Percentiles rank a stretch among this genome's conserved stretches.
Conservation (phyloP, 2,888 invertebrate species). For the Colostygia pectinataria region DNA sequence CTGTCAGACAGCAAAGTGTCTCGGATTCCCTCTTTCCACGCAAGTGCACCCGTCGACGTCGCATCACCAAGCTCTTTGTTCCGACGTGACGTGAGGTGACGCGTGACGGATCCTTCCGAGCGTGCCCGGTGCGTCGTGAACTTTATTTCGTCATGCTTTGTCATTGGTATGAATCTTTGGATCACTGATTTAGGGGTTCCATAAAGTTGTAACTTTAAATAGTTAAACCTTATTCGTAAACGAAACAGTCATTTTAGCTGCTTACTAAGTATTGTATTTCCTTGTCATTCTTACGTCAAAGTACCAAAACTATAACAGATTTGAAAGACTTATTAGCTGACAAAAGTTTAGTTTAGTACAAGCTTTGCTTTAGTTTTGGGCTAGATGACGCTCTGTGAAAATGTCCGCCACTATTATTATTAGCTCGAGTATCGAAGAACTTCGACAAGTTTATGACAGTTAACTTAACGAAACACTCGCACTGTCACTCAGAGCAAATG, state of each 20-base stretch:
- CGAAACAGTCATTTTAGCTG: too few relatives aligned
- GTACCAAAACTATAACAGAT: too few relatives aligned
- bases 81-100: constrained; percentile 16
- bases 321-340: too few relatives aligned
- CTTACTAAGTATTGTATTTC: too few relatives aligned
- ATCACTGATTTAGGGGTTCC: constrained; percentile 13
- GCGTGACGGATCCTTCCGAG: constrained; percentile 27
- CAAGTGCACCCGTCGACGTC: constrained; percentile 33
- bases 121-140: constrained; percentile 31
- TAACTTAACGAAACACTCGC: constrained; percentile 26
- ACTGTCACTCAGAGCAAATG: constrained; percentile 45
- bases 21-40: constrained; percentile 25
- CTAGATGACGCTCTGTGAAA: too few relatives aligned
- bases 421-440: too few relatives aligned
- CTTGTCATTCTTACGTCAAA: too few relatives aligned
- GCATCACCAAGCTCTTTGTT: constrained; percentile 28
- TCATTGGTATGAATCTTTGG: constrained; percentile 22
- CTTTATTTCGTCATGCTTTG: constrained; percentile 33
- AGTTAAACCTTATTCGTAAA: too few relatives aligned
- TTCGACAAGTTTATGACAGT: too few relatives aligned
- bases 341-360: too few relatives aligned
- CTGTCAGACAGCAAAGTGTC: constrained; percentile 34
- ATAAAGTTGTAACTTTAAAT: neutral
- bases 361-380: too few relatives aligned
- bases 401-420: too few relatives aligned